phyloP scores from a whole-genome alignment of 1,140 invertebrate species.

The Drosophila rhopaloa region DNA sequence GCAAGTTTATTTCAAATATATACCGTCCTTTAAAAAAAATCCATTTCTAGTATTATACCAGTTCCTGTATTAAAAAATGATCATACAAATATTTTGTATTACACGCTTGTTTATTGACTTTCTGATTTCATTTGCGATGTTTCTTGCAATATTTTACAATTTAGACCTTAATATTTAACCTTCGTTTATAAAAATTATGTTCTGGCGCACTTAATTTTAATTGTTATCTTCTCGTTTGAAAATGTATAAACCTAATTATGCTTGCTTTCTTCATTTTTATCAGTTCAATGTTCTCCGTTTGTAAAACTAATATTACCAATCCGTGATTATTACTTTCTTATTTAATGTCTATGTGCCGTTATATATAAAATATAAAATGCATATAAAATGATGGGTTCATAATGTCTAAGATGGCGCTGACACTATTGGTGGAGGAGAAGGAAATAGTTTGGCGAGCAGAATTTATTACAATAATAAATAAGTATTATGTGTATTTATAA shows the following conservation, averaged over 20 bases:
- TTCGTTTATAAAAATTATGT: conserved; percentile 71
- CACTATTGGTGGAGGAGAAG: conserved; percentile 20
- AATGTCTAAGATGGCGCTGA: conserved; percentile 32
- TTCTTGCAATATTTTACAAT: conserved; percentile 75
- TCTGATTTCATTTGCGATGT: conserved; percentile 55
- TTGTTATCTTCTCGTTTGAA: conserved; percentile 44
- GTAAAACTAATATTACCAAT: conserved; percentile 49
- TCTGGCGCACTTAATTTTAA: conserved; percentile 45
- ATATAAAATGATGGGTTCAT: conserved; percentile 65
- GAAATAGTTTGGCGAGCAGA: conserved; percentile 52
- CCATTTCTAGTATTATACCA: too few relatives aligned
- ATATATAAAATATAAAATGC: conserved; percentile 77
- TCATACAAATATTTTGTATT: conserved; percentile 5
- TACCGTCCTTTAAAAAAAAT: too few relatives aligned
- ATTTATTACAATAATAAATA: conserved; percentile 50
- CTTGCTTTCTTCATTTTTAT: conserved; percentile 74
- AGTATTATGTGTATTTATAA: conserved; percentile 30
- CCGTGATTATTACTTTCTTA: conserved; percentile 19
- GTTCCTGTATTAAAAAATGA: too few relatives aligned
- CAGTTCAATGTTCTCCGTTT: conserved; percentile 79
- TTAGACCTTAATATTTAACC: conserved; percentile 65
- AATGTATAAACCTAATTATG: conserved; percentile 59
- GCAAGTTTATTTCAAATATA: too few relatives aligned
- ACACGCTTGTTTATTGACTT: conserved; percentile 25
- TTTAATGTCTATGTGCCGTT: conserved; percentile 32